phyloP scores from a whole-genome alignment of 2,797 vertebrate genomes.

The Siniperca obscura region DNA sequence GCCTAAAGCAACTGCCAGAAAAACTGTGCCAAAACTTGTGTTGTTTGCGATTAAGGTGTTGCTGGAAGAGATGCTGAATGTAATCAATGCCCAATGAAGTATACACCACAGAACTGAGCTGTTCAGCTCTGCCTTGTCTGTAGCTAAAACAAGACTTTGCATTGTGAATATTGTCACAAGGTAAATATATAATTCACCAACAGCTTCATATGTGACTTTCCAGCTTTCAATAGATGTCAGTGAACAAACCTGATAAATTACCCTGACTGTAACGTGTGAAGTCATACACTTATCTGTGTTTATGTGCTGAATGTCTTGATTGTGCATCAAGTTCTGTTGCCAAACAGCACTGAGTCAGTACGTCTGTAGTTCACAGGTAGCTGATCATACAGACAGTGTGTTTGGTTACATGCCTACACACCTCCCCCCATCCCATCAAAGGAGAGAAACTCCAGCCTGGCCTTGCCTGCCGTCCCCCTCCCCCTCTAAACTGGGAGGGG shows the following conservation, averaged over 20 bases:
- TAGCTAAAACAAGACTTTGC: constrained; percentile 26
- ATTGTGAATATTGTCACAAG: not conserved
- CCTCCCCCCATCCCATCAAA: constrained; percentile 66
- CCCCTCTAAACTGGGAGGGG: constrained; percentile 52
- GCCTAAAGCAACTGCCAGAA: constrained; percentile 55
- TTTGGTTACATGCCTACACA: constrained; percentile 75
- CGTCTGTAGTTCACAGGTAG: constrained; percentile 55
- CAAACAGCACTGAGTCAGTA: constrained; percentile 68
- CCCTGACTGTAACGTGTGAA: not conserved
- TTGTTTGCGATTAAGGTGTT: constrained; percentile 71
- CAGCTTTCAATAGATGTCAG: not conserved
- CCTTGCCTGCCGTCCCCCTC: constrained; percentile 48
- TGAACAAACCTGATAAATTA: constrained; percentile 6
- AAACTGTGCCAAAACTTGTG: constrained; percentile 66
- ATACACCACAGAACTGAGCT: constrained; percentile 37
- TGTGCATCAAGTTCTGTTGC: constrained; percentile 71
- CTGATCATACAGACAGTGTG: constrained; percentile 66
- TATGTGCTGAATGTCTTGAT: constrained; percentile 46
- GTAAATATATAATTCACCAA: constrained; percentile 5
- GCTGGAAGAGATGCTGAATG: constrained; percentile 60
- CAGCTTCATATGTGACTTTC: constrained; percentile 10
- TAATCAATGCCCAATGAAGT: constrained; percentile 55
- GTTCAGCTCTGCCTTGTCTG: constrained; percentile 42
- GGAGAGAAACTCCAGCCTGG: constrained; percentile 72
- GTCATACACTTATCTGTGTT: constrained; percentile 56